phyloP scores from a whole-genome alignment of 2,113 vertebrate genomes.

The Bostrychus sinensis region DNA sequence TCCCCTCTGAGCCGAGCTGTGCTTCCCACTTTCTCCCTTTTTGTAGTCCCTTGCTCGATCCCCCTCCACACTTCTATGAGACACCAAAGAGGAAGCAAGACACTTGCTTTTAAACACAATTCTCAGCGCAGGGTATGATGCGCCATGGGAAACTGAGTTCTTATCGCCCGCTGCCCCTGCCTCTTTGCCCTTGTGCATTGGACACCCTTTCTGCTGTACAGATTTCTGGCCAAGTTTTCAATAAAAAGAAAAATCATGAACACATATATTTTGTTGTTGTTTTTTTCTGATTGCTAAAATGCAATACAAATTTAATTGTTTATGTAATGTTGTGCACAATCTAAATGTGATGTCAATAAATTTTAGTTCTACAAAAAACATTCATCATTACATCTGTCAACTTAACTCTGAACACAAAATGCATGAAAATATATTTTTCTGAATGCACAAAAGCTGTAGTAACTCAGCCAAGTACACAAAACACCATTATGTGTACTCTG shows the following conservation, averaged over 20 bases:
- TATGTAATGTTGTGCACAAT: not conserved
- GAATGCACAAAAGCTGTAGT: no score
- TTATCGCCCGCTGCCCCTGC: slow-evolving; percentile 38
- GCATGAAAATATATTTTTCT: no score
- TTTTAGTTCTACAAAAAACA: not conserved
- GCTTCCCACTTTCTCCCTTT: slow-evolving; percentile 44
- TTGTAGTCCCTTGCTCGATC: slow-evolving; percentile 61
- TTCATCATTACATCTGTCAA: not conserved
- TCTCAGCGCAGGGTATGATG: slow-evolving; percentile 71
- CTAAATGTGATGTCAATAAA: slow-evolving; percentile 2
- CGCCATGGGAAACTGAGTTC: slow-evolving; percentile 68
- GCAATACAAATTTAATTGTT: not conserved
- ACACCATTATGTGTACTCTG: not conserved
- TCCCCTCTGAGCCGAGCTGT: slow-evolving; percentile 69
- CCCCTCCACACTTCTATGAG: slow-evolving; percentile 56
- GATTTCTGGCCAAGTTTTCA: slow-evolving; percentile 82
- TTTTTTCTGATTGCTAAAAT: slow-evolving; percentile 28
- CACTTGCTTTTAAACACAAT: slow-evolving; percentile 62
- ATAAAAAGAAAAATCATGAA: slow-evolving; percentile 79
- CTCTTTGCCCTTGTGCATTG: slow-evolving; percentile 66
- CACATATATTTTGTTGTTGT: slow-evolving; percentile 56
- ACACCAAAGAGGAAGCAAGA: slow-evolving; percentile 56
- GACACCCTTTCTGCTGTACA: slow-evolving; percentile 77
- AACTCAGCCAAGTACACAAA: no score
- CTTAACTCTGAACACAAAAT: no score